Evolutionary conservation across 1,140 invertebrate genomes (phyloP).

Genomic region (Eupeodes corollae): DNA sequence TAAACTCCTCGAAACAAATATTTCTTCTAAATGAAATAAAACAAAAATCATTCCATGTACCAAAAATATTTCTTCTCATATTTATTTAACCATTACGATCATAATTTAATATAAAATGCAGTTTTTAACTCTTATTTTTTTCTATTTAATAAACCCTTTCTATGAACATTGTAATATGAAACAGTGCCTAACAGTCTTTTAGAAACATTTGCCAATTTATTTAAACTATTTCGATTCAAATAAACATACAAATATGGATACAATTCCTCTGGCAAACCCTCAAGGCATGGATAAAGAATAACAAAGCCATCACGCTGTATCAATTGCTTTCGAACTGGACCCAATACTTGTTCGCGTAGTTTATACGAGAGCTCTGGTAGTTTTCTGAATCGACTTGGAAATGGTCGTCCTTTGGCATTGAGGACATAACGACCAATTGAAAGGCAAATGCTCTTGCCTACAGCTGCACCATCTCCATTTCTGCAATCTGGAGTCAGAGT

Average conservation of each 20-base stretch:
- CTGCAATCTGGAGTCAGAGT: conserved; percentile 15
- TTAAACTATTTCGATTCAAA: conserved; percentile 15
- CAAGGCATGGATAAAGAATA: conserved; percentile 14
- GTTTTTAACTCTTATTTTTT: too few species aligned
- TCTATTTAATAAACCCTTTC: not conserved
- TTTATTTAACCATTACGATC: too few species aligned
- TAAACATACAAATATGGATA: conserved; percentile 21
- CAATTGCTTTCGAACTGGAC: conserved; percentile 23
- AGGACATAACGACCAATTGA: conserved; percentile 24
- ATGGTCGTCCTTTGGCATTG: conserved; percentile 11
- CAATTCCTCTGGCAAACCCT: conserved; percentile 18
- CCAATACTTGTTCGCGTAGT: conserved; percentile 23
- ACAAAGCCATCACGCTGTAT: conserved; percentile 8
- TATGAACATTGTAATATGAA: not conserved
- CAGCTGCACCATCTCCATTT: not conserved
- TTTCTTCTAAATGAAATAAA: too few species aligned
- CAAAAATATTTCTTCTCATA: not conserved
- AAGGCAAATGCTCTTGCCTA: conserved; percentile 18
- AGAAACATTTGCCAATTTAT: conserved; percentile 23
- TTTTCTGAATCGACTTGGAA: conserved; percentile 20
- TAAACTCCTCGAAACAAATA: too few species aligned
- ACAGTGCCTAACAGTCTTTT: conserved; percentile 10
- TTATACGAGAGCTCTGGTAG: conserved; percentile 17
- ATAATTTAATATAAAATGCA: too few species aligned
- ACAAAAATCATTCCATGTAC: not conserved